These are phyloP conservation scores for Tachycineta bicolor DNA, from an alignment of 2,113 vertebrate genomes.

Conservation along the genomic window DNA sequence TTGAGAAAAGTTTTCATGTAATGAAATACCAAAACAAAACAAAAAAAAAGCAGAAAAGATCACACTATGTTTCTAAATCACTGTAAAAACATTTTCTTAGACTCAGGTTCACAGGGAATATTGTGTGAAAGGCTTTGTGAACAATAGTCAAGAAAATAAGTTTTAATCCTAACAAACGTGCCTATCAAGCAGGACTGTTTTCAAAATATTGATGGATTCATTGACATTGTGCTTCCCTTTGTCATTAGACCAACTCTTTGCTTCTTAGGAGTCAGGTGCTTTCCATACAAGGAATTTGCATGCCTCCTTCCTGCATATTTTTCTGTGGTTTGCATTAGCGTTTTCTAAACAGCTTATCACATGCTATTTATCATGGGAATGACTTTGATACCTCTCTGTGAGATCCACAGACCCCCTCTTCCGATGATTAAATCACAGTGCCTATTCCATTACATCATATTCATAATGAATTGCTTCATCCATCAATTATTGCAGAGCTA, in stretches of 20 bases:
- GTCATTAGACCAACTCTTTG: neutral
- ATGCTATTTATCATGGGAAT: slow-evolving; percentile 22
- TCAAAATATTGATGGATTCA: neutral
- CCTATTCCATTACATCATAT: slow-evolving; percentile 27
- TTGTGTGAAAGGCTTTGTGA: neutral
- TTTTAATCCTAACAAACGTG: neutral
- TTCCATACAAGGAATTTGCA: neutral
- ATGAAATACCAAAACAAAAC: neutral
- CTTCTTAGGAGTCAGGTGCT: neutral
- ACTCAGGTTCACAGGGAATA: neutral
- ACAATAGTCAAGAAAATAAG: neutral
- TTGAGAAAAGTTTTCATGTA: neutral
- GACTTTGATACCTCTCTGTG: neutral
- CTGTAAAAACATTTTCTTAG: neutral
- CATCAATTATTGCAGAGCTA: slow-evolving; percentile 19
- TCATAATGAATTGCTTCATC: slow-evolving; percentile 39
- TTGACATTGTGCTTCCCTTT: neutral
- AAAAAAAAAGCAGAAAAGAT: neutral
- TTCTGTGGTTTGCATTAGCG: neutral
- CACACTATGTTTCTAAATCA: neutral
- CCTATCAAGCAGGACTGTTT: neutral
- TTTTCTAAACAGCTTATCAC: slow-evolving; percentile 44
- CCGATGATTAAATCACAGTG: neutral
- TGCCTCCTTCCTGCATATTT: neutral
- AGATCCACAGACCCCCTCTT: neutral